phyloP scores from a whole-genome alignment of 2,888 invertebrate genomes.

The Hypercompe scribonia region DNA sequence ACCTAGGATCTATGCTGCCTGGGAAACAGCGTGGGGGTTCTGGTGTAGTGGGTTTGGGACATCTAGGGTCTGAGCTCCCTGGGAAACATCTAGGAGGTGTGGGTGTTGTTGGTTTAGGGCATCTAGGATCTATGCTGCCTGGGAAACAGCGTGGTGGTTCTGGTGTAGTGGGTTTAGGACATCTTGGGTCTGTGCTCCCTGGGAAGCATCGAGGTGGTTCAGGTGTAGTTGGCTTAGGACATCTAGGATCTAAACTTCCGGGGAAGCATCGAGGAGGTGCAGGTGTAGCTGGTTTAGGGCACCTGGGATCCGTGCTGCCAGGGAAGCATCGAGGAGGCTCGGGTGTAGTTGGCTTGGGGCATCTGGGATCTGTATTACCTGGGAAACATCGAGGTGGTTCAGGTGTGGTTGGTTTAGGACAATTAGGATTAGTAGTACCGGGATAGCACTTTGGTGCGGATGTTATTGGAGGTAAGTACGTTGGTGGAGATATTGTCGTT shows the following conservation, averaged over 20 bases:
- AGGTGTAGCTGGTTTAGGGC: slow-evolving; percentile 49
- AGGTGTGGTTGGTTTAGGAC: slow-evolving; percentile 46
- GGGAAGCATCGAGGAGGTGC: slow-evolving; percentile 45
- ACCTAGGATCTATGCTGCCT: slow-evolving; percentile 55
- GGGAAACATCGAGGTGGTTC: slow-evolving; percentile 46
- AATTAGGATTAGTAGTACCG: slow-evolving; percentile 61
- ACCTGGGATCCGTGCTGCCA: slow-evolving; percentile 55
- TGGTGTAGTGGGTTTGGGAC: slow-evolving; percentile 56
- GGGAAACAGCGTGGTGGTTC: slow-evolving; percentile 43
- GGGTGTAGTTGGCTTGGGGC: slow-evolving; percentile 35
- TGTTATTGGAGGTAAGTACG: slow-evolving; percentile 55
- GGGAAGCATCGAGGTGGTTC: slow-evolving; percentile 54
- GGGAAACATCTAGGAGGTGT: slow-evolving; percentile 59
- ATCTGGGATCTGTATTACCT: slow-evolving; percentile 46
- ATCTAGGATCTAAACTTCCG: slow-evolving; percentile 45
- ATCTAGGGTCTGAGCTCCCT: slow-evolving; percentile 69
- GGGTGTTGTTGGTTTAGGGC: slow-evolving; percentile 45
- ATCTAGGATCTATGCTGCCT: slow-evolving; percentile 60
- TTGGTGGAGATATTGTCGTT: slow-evolving; percentile 59
- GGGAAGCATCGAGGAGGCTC: slow-evolving; percentile 44
- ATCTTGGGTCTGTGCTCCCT: slow-evolving; percentile 53
- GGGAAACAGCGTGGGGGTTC: slow-evolving; percentile 44
- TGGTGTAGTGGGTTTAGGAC: slow-evolving; percentile 42
- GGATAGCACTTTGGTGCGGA: slow-evolving; percentile 46
- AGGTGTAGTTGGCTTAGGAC: slow-evolving; percentile 50